Evolutionary conservation across 2,113 vertebrate species (phyloP).

Genomic region (Centrocercus urophasianus): DNA sequence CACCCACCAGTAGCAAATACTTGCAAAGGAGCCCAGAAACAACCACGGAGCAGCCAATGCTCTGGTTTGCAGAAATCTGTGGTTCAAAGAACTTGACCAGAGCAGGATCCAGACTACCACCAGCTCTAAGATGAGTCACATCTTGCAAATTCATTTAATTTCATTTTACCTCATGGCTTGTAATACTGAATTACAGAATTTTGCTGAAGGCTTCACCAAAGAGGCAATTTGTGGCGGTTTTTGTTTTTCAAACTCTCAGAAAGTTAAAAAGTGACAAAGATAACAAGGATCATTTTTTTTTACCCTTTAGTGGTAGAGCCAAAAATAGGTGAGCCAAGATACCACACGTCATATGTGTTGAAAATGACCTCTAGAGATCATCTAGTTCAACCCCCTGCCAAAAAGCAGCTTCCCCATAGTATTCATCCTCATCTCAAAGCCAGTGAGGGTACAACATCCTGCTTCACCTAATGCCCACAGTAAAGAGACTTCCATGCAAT

Average conservation of each 20-base stretch:
- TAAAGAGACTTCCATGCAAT: neutral
- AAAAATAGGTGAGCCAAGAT: neutral
- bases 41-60: neutral
- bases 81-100: neutral
- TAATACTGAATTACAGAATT: neutral
- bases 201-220: neutral
- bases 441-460: neutral
- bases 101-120: neutral
- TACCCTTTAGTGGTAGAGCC: neutral
- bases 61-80: neutral
- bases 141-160: neutral
- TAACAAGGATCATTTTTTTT: neutral
- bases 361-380: too few species aligned
- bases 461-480: neutral
- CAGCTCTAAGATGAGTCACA: neutral
- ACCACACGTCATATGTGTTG: too few species aligned
- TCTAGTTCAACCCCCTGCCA: too few species aligned
- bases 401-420: too few species aligned
- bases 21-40: neutral
- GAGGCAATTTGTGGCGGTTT: neutral
- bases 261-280: neutral
- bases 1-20: neutral
- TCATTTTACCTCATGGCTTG: neutral
- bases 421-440: neutral
- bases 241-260: neutral